Percentiles rank a stretch among this genome's conserved stretches.
phyloP scores from a whole-genome alignment of 2,888 invertebrate species.

The Matsumyia berberina region DNA sequence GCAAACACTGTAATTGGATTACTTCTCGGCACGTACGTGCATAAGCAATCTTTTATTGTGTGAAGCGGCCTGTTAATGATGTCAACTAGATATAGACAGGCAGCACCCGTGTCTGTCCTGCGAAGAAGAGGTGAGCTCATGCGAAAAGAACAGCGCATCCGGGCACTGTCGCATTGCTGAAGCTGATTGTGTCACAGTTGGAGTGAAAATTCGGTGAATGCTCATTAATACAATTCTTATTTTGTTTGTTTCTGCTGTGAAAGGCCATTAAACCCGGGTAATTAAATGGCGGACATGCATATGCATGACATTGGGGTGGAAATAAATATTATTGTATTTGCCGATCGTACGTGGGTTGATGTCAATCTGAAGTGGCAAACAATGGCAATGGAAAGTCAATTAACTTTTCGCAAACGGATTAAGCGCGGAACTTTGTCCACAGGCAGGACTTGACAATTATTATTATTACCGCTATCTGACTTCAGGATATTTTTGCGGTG shows the following conservation, averaged over 20 bases:
- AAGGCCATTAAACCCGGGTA: conserved; percentile 38
- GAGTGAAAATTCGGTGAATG: conserved; percentile 19
- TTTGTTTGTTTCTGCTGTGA: not conserved
- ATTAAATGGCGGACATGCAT: conserved; percentile 7
- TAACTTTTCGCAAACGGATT: not conserved
- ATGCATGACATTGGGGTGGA: conserved; percentile 3
- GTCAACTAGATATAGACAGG: conserved; percentile 61
- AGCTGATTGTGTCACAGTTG: conserved; percentile 54
- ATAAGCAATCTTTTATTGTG: conserved; percentile 71
- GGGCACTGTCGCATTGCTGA: conserved; percentile 61
- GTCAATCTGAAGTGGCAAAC: conserved; percentile 17
- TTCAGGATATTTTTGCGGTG: not conserved
- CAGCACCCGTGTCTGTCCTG: conserved; percentile 10
- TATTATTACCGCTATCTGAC: not conserved
- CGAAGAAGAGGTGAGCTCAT: conserved; percentile 43
- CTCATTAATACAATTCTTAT: conserved; percentile 4
- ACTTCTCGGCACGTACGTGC: conserved; percentile 66
- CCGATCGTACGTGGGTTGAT: conserved; percentile 8
- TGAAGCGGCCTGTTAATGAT: conserved; percentile 65
- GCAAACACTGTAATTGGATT: conserved; percentile 67
- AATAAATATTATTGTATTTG: conserved; percentile 17
- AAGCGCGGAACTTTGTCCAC: not conserved
- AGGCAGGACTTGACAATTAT: not conserved
- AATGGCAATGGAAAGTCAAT: conserved; percentile 42
- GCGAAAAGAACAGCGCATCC: conserved; percentile 41